Evolutionary conservation across 2,113 vertebrate genomes (phyloP).

Genomic region (Nibea albiflora): DNA sequence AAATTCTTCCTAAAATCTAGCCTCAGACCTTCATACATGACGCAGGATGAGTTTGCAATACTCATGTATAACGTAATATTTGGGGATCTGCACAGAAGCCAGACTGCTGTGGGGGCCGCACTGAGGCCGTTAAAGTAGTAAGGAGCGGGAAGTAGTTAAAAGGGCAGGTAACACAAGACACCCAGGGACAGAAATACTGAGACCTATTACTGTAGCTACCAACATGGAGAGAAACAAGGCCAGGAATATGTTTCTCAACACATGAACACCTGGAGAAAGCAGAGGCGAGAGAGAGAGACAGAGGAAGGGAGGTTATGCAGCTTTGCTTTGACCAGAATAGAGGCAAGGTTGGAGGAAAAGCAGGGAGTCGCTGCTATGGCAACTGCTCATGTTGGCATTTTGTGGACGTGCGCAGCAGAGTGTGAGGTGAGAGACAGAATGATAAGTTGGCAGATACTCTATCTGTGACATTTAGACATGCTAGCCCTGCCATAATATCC

Average conservation of each 20-base stretch:
- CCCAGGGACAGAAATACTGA: conserved; percentile 59
- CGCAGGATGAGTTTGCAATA: background rate
- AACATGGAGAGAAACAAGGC: conserved; percentile 29
- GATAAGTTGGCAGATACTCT: conserved; percentile 55
- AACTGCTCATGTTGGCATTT: conserved; percentile 54
- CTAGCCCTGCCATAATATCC: conserved; percentile 29
- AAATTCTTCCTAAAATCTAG: background rate
- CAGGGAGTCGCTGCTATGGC: conserved; percentile 43
- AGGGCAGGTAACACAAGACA: conserved; percentile 64
- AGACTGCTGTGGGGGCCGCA: conserved; percentile 5
- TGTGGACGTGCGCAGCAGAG: conserved; percentile 38
- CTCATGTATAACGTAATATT: conserved; percentile 16
- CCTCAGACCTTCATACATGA: conserved; percentile 12
- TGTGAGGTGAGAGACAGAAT: conserved; percentile 41
- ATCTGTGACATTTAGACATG: conserved; percentile 66
- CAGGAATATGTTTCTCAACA: conserved; percentile 42
- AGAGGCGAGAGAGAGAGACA: background rate
- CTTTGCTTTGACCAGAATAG: conserved; percentile 15
- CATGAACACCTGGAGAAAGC: conserved; percentile 26
- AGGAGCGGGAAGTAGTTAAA: conserved; percentile 62
- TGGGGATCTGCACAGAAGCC: conserved; percentile 5
- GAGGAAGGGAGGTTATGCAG: background rate
- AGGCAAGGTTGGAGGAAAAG: conserved; percentile 21
- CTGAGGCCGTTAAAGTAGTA: conserved; percentile 24
- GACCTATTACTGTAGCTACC: conserved; percentile 26